These are phyloP conservation scores for Selene dorsalis DNA, from an alignment of 2,797 vertebrate genomes.

Conservation along the genomic window DNA sequence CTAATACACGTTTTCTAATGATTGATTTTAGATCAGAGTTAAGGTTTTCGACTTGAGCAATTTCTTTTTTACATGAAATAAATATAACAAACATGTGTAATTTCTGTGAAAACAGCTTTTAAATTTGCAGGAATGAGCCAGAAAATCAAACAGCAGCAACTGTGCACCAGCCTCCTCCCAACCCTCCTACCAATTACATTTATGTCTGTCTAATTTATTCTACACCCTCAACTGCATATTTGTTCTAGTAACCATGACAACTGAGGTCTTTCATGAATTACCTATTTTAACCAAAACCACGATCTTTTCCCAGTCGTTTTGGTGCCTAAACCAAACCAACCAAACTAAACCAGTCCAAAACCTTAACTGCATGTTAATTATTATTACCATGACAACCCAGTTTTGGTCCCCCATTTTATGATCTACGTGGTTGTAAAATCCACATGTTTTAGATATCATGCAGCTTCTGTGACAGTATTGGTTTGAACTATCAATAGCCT, in stretches of 20 bases:
- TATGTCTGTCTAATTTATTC: not conserved
- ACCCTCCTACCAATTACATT: not conserved
- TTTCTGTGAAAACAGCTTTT: not conserved
- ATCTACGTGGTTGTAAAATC: not conserved
- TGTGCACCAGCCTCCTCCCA: no score
- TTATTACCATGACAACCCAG: not conserved
- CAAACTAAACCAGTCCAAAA: not conserved
- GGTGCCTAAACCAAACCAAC: not conserved
- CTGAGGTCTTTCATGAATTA: not conserved
- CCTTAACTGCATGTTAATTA: not conserved
- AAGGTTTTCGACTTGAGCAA: not conserved
- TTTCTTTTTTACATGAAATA: not conserved
- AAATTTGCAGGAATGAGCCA: not conserved
- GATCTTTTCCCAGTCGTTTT: not conserved
- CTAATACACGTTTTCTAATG: not conserved
- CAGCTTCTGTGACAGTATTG: not conserved
- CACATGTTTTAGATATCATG: not conserved
- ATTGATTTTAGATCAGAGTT: slow-evolving; percentile 7
- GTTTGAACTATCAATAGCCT: not conserved
- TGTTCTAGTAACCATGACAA: not conserved
- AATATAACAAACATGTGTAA: not conserved
- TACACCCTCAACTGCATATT: not conserved
- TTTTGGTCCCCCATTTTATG: not conserved
- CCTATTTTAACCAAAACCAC: not conserved
- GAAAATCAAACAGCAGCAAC: not conserved